Conservation (phyloP, 1,140 invertebrate species). For the Oedothorax gibbosus region DNA sequence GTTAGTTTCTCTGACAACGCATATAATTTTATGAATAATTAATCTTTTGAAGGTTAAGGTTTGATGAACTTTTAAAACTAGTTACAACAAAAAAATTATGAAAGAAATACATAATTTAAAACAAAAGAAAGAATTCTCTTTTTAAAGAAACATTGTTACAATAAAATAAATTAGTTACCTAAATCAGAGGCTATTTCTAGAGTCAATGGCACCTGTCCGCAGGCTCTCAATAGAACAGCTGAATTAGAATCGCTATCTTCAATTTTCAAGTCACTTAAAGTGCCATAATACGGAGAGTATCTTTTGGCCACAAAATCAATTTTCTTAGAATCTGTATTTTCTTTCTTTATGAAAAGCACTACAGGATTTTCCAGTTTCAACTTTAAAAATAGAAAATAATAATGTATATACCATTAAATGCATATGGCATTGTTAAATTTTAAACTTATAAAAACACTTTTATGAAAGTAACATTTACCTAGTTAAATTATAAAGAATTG, state of each 20-base stretch:
- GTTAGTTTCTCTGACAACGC: too few relatives aligned
- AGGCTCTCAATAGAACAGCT: constrained; percentile 26
- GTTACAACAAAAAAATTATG: too few relatives aligned
- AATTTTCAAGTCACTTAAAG: constrained; percentile 5
- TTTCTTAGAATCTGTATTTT: background rate
- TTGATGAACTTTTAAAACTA: too few relatives aligned
- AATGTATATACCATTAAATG: background rate
- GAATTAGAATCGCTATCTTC: background rate
- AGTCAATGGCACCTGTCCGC: constrained; percentile 19
- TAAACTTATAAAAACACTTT: too few relatives aligned
- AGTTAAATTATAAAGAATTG: too few relatives aligned
- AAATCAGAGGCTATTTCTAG: constrained; percentile 37
- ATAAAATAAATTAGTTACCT: constrained; percentile 23
- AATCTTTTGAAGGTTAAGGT: too few relatives aligned
- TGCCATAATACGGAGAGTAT: constrained; percentile 15
- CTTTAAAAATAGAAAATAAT: constrained; percentile 11
- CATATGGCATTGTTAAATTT: background rate
- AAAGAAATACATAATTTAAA: background rate
- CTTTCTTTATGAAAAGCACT: constrained; percentile 9
- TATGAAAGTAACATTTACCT: too few relatives aligned
- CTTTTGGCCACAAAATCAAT: constrained; percentile 17
- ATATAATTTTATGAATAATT: too few relatives aligned
- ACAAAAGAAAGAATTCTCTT: background rate
- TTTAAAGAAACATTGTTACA: background rate
- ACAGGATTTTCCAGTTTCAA: constrained; percentile 30